phyloP scores from a whole-genome alignment of 2,797 vertebrate genomes.

The Austrolebias charrua region DNA sequence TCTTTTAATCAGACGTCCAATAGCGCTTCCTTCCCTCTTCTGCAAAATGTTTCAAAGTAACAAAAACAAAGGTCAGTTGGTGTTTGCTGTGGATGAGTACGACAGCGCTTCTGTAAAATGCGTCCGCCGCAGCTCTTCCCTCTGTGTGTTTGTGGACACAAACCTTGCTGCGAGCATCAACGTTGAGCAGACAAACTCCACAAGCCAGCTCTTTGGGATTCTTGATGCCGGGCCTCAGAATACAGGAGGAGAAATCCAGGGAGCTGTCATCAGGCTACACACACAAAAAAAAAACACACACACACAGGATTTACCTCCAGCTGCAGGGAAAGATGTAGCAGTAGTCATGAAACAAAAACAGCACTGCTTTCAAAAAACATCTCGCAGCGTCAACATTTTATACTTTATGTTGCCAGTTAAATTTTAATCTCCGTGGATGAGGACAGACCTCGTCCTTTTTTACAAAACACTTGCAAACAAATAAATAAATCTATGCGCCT shows the following conservation, averaged over 20 bases:
- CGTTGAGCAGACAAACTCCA: constrained; percentile 95
- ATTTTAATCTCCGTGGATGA: no score
- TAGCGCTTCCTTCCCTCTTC: constrained; percentile 88
- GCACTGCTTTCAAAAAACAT: constrained; percentile 43
- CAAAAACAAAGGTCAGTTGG: constrained; percentile 57
- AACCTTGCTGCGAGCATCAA: constrained; percentile 95
- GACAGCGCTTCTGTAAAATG: constrained; percentile 11
- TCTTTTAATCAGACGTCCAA: constrained; percentile 94
- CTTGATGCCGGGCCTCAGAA: constrained; percentile 95
- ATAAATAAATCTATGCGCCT: constrained; percentile 46
- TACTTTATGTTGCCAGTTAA: no score
- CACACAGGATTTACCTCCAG: constrained; percentile 33
- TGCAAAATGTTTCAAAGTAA: constrained; percentile 88
- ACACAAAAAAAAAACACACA: constrained; percentile 38
- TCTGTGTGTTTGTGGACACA: constrained; percentile 16
- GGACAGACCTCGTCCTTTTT: not conserved
- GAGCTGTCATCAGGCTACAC: constrained; percentile 95
- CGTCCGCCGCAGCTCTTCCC: not conserved
- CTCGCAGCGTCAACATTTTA: constrained; percentile 24
- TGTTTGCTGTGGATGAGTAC: constrained; percentile 27
- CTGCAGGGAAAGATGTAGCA: constrained; percentile 15
- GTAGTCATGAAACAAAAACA: constrained; percentile 35
- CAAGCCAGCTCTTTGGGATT: constrained; percentile 96
- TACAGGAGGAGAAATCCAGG: constrained; percentile 96
- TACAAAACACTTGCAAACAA: not conserved